Evolutionary conservation across 1,140 invertebrate genomes (phyloP).

Genomic region (Geopemphigus sp.): DNA sequence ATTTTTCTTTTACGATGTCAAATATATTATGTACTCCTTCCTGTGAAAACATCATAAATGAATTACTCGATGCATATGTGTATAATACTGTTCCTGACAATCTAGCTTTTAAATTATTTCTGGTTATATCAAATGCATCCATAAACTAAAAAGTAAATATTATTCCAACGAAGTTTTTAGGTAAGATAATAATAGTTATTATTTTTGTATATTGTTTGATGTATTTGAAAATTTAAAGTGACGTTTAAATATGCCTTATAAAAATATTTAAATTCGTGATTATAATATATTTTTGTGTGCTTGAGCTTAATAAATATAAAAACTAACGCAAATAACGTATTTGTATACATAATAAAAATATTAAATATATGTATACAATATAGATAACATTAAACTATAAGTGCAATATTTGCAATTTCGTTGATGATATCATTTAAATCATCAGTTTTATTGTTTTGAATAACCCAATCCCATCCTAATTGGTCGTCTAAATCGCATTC

Average conservation of each 20-base stretch:
- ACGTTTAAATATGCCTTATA: background rate
- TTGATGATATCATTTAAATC: background rate
- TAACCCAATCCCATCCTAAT: conserved; percentile 32
- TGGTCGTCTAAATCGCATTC: conserved; percentile 50
- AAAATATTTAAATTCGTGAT: background rate
- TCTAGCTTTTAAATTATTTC: background rate
- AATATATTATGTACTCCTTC: too few relatives aligned
- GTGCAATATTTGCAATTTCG: background rate
- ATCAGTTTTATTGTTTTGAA: conserved; percentile 30
- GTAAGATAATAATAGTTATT: background rate
- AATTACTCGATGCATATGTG: too few relatives aligned
- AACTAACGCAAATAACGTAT: background rate
- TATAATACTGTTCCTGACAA: too few relatives aligned
- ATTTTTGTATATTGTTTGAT: background rate
- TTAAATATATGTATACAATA: background rate
- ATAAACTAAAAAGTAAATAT: too few relatives aligned
- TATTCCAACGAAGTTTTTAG: background rate
- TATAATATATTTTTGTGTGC: background rate
- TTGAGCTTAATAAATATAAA: background rate
- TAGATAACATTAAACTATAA: background rate
- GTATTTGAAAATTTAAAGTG: background rate
- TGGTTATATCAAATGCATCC: too few relatives aligned
- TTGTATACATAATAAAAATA: background rate
- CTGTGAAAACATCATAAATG: too few relatives aligned
- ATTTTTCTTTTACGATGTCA: too few relatives aligned